Evolutionary conservation across 2,113 vertebrate genomes (phyloP).

Genomic region (Pelecanus crispus): DNA sequence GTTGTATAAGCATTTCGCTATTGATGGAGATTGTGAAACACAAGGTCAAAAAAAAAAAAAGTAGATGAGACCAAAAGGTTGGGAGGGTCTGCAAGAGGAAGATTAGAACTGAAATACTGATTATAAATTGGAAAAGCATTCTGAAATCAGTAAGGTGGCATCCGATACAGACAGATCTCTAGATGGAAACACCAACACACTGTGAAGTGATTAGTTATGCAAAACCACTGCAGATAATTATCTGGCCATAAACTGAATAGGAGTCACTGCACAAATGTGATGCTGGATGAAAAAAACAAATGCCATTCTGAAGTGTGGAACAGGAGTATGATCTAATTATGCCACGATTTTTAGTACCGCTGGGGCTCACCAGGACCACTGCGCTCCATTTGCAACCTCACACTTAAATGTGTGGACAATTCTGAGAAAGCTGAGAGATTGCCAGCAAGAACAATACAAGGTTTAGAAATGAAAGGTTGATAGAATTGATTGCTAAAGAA

Average conservation of each 20-base stretch:
- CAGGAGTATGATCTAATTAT: not conserved
- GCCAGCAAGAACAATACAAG: not conserved
- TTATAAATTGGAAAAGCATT: not conserved
- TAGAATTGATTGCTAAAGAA: not conserved
- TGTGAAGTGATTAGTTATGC: not conserved
- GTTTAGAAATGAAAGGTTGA: not conserved
- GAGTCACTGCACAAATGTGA: not conserved
- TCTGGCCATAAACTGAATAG: not conserved
- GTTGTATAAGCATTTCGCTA: not conserved
- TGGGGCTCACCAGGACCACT: not conserved
- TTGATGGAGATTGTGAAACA: not conserved
- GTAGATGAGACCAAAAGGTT: not conserved
- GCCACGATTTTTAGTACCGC: not conserved
- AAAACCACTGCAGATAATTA: not conserved
- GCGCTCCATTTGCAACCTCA: not conserved
- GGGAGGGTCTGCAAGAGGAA: not conserved
- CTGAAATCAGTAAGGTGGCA: not conserved
- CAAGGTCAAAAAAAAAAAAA: not conserved
- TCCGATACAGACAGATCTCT: not conserved
- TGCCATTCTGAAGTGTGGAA: not conserved
- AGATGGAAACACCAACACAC: not conserved
- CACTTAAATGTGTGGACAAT: not conserved
- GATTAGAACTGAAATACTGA: not conserved
- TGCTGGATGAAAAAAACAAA: not conserved
- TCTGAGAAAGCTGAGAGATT: not conserved